A percentile compares a stretch with the other conserved stretches of the same genome.
These are phyloP conservation scores for Mormyrus iriodes DNA, from an alignment of 2,113 vertebrate species.

Conservation along the genomic window DNA sequence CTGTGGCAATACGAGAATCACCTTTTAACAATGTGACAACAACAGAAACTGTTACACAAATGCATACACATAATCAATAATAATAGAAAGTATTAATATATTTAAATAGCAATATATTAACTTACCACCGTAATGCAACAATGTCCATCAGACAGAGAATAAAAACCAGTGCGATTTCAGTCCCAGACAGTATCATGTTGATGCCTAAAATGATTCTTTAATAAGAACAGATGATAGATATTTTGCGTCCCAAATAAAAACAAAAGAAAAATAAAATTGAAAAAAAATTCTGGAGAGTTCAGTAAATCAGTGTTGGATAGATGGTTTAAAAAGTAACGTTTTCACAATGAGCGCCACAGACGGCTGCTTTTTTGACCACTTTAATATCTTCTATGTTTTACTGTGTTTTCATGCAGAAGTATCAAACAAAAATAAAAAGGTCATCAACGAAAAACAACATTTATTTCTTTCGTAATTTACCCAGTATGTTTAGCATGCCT, in stretches of 20 bases:
- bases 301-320: not conserved
- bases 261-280: not conserved
- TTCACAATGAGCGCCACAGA: not conserved
- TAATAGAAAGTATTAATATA: not conserved
- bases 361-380: not conserved
- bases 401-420: not conserved
- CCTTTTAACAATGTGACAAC: too few species aligned
- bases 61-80: not conserved
- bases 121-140: conserved; percentile 94
- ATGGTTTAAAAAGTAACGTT: not conserved
- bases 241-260: not conserved
- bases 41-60: not conserved
- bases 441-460: not conserved
- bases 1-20: not conserved
- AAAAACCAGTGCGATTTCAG: conserved; percentile 80
- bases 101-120: conserved; percentile 31
- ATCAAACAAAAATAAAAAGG: not conserved
- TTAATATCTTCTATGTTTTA: not conserved
- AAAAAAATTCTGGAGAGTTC: not conserved
- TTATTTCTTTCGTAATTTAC: not conserved
- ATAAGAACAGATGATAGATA: not conserved
- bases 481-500: not conserved
- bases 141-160: conserved; percentile 88
- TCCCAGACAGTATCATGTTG: conserved; percentile 48
- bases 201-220: not conserved